A percentile compares a stretch with the other conserved stretches of the same genome.
phyloP scores from a whole-genome alignment of 1,140 invertebrate species.

The Physella acuta region DNA sequence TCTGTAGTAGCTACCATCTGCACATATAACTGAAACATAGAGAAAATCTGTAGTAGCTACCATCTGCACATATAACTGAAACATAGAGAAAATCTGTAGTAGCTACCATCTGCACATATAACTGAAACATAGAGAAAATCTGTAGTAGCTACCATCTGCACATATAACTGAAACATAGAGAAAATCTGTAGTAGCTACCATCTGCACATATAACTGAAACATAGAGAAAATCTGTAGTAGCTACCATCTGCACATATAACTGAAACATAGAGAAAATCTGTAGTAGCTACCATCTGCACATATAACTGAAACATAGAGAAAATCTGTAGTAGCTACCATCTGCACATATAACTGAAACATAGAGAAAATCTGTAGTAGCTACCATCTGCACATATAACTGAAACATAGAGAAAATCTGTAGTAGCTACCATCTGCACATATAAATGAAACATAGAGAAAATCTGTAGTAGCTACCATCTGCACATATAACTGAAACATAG shows the following conservation, averaged over 20 bases:
- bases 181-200: constrained; percentile 96
- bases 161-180: constrained; percentile 79
- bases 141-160: constrained; percentile 96
- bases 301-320: constrained; percentile 73
- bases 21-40: constrained; percentile 80
- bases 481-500: constrained; percentile 80
- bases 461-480: constrained; percentile 96
- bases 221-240: constrained; percentile 96
- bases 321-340: constrained; percentile 98
- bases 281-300: constrained; percentile 97
- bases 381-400: constrained; percentile 87
- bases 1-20: constrained; percentile 96
- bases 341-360: constrained; percentile 76
- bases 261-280: constrained; percentile 83
- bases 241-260: constrained; percentile 91
- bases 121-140: constrained; percentile 79
- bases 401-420: constrained; percentile 90
- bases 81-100: constrained; percentile 93
- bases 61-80: constrained; percentile 84
- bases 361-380: constrained; percentile 97
- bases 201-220: constrained; percentile 81
- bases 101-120: constrained; percentile 94
- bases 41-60: constrained; percentile 95
- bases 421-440: constrained; percentile 96
- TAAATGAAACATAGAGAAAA: constrained; percentile 77